phyloP scores from a whole-genome alignment of 1,140 invertebrate species.

The Drosophila rhopaloa region DNA sequence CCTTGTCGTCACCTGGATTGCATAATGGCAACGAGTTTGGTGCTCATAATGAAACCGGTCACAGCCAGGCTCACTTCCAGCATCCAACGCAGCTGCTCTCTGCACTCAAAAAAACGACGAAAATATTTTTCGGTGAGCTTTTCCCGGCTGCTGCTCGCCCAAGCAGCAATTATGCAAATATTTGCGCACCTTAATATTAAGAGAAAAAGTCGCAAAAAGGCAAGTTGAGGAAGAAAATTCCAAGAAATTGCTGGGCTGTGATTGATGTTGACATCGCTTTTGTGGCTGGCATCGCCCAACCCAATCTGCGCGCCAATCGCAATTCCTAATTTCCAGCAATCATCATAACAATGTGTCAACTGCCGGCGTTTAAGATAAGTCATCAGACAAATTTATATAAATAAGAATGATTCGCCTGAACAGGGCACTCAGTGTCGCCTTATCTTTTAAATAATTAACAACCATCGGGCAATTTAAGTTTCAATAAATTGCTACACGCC shows the following conservation, averaged over 20 bases:
- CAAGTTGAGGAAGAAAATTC: slow-evolving; percentile 50
- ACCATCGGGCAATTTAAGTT: slow-evolving; percentile 38
- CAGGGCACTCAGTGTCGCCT: neutral
- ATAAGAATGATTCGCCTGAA: slow-evolving; percentile 21
- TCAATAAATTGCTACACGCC: slow-evolving; percentile 59
- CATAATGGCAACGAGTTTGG: slow-evolving; percentile 70
- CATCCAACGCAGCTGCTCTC: slow-evolving; percentile 49
- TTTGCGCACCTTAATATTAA: slow-evolving; percentile 65
- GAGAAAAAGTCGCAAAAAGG: slow-evolving; percentile 14
- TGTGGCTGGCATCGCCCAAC: slow-evolving; percentile 18
- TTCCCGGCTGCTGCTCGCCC: slow-evolving; percentile 61
- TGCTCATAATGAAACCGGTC: slow-evolving; percentile 71
- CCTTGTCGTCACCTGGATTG: slow-evolving; percentile 77
- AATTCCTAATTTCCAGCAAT: slow-evolving; percentile 19
- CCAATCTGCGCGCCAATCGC: slow-evolving; percentile 4
- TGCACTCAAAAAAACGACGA: slow-evolving; percentile 40
- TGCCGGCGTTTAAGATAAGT: slow-evolving; percentile 31
- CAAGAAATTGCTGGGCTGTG: slow-evolving; percentile 69
- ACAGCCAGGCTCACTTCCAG: slow-evolving; percentile 34
- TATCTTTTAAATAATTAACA: slow-evolving; percentile 53
- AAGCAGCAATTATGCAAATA: slow-evolving; percentile 79
- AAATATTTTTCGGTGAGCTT: slow-evolving; percentile 59
- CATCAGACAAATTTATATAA: slow-evolving; percentile 4
- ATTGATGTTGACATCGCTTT: slow-evolving; percentile 65
- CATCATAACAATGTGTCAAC: slow-evolving; percentile 30